A percentile compares a stretch with the other conserved stretches of the same genome.
phyloP scores from a whole-genome alignment of 2,797 vertebrate genomes.

The Basileuterus tristriatus region DNA sequence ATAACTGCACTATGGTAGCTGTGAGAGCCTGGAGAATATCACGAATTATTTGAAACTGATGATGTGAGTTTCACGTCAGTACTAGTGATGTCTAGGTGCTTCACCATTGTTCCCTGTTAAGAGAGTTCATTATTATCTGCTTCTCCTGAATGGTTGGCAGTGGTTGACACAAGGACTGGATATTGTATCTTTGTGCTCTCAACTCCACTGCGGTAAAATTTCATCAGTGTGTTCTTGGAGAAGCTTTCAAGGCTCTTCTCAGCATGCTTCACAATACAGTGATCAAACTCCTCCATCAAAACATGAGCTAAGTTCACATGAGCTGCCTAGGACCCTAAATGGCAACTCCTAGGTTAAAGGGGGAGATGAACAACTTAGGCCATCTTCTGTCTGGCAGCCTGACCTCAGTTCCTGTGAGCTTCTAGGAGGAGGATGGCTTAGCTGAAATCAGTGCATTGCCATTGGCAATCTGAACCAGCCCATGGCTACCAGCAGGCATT shows the following conservation, averaged over 20 bases:
- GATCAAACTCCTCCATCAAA: constrained; percentile 3
- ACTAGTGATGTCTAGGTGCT: not conserved
- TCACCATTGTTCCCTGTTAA: not conserved
- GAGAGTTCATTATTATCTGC: not conserved
- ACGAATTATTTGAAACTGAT: not conserved
- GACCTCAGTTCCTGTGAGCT: not conserved
- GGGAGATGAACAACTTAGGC: not conserved
- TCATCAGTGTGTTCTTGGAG: not conserved
- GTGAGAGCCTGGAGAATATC: not conserved
- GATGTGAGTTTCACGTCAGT: not conserved
- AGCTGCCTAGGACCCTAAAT: not conserved
- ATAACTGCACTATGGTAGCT: not conserved
- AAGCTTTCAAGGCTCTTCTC: not conserved
- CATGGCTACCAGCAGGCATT: not conserved
- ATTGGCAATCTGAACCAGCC: not conserved
- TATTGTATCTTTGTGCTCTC: not conserved
- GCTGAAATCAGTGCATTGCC: not conserved
- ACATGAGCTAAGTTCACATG: not conserved
- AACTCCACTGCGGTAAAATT: not conserved
- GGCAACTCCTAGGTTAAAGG: not conserved
- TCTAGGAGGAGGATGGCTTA: not conserved
- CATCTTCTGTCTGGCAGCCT: not conserved
- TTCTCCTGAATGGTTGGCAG: not conserved
- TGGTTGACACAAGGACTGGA: not conserved
- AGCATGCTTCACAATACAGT: not conserved